A percentile compares a stretch with the other conserved stretches of the same genome.
Conservation (phyloP, 1,140 invertebrate species). For the Subanguina moxae region DNA sequence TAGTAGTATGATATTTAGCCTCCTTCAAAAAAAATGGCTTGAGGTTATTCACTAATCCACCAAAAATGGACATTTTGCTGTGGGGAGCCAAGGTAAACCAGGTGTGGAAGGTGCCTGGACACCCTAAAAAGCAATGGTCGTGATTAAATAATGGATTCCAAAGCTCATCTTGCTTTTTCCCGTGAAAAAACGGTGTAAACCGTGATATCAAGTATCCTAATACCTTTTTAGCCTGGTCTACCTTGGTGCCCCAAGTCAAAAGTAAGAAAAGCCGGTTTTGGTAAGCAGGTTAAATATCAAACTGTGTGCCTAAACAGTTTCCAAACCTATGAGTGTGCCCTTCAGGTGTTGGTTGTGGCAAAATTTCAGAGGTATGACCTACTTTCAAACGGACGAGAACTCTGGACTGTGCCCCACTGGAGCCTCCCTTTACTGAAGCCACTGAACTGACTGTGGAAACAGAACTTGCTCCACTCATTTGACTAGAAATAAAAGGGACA, state of each 20-base stretch:
- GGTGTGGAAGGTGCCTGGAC: too few species aligned
- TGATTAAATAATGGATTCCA: too few species aligned
- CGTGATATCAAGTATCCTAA: too few species aligned
- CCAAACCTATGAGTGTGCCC: slow-evolving; percentile 11
- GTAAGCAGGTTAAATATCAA: too few species aligned
- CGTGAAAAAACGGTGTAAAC: too few species aligned
- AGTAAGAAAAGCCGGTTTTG: background rate
- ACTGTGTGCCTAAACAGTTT: too few species aligned
- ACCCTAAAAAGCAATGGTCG: too few species aligned
- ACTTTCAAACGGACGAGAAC: slow-evolving; percentile 1
- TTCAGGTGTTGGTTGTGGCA: background rate
- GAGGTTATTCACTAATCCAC: background rate
- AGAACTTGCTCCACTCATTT: background rate
- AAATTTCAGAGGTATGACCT: slow-evolving; percentile 6
- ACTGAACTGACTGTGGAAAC: background rate
- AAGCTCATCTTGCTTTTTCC: too few species aligned
- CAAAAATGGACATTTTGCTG: background rate
- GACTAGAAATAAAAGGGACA: too few species aligned
- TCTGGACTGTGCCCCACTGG: background rate
- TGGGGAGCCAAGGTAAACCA: background rate
- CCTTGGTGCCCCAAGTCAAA: too few species aligned
- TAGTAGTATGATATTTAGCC: background rate
- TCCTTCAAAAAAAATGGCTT: too few species aligned
- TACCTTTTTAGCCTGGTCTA: too few species aligned
- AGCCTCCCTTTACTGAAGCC: background rate